A percentile compares a stretch with the other conserved stretches of the same genome.
Conservation (phyloP, 1,140 invertebrate genomes). For the Bombyx mori region DNA sequence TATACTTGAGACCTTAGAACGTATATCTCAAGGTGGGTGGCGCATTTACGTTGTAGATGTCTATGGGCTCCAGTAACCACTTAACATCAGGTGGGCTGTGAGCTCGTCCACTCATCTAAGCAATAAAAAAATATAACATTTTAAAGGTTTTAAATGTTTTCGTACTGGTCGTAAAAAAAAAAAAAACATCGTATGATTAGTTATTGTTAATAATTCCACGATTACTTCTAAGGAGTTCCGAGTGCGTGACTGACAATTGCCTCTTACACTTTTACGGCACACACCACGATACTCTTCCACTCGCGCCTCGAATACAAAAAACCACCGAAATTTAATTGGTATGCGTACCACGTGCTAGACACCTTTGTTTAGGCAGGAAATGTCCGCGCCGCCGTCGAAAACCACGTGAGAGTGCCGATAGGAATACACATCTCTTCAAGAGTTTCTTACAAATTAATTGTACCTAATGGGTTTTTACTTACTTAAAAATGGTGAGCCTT, state of each 20-base stretch:
- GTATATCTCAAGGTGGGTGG: too few species aligned
- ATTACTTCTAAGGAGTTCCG: constrained; percentile 49
- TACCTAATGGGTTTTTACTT: too few species aligned
- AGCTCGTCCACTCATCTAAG: too few species aligned
- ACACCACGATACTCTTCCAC: constrained; percentile 32
- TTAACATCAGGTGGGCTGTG: too few species aligned
- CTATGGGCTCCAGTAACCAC: too few species aligned
- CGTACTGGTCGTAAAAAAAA: too few species aligned
- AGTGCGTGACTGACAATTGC: constrained; percentile 53
- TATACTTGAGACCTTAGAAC: too few species aligned
- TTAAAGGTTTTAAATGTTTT: too few species aligned
- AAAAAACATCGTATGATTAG: background rate
- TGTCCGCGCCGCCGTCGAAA: constrained; percentile 53
- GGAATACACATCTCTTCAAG: too few species aligned
- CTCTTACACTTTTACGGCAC: constrained; percentile 51
- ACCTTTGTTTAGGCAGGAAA: constrained; percentile 68
- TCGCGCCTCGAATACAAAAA: constrained; percentile 44
- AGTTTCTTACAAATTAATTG: too few species aligned
- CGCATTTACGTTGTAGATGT: too few species aligned
- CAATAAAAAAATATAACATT: background rate
- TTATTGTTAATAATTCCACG: constrained; percentile 15
- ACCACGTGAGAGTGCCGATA: constrained; percentile 31
- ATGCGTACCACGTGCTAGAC: constrained; percentile 43
- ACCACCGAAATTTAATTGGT: constrained; percentile 41
- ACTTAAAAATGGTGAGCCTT: too few species aligned